Evolutionary conservation across 2,797 vertebrate genomes (phyloP), one percentile per base, ranked within the genome.

Genomic region (Gadopsis marmoratus): DNA sequence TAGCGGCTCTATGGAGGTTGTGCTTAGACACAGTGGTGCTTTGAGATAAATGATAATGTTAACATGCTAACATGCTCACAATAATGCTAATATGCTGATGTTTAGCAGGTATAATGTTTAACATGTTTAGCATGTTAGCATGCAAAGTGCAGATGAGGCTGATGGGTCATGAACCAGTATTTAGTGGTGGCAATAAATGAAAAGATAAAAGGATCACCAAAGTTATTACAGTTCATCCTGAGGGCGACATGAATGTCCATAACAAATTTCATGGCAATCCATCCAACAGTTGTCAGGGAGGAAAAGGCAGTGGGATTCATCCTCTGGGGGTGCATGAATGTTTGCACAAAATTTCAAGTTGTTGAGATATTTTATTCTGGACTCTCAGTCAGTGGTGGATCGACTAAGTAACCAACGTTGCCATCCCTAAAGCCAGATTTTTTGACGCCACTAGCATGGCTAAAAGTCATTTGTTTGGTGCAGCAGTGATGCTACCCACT

Each of bases 391-490:
- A 39, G 19, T 35, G 45, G 17, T 16, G n/a, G 13, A 26, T 50
- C 1, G 5, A 50, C 37, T 54, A 29, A 43, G 4, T 23, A 54
- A 60, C 16, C 21, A 21, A 19, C 43, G n/a, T 11, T 43, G 7
- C 21, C 14, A 37, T 59, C 47, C 45, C 12, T 4, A 7, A 1
- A 60, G 5, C 43, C 17, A 21, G n/a, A 2, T 5, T 3, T 7
- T 14, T 45, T 45, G 14, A 21, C 21, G 7, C 7, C 17, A 19
- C 12, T 3, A 48, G 39, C 23, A 41, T 19, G 19, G 21, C 3
- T 33, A 37, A 23, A 35, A 37, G 31, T 58, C 41, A 56, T 58
- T 66, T 56, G 41, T 73, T 47, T 54, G 43, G 64, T 59, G 39
- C 47, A 51, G 33, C 47, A 51, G 33, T 8, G n/a, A 62, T 33